Evolutionary conservation across 2,888 invertebrate genomes (phyloP).

Genomic region (Xanthorhoe designata): DNA sequence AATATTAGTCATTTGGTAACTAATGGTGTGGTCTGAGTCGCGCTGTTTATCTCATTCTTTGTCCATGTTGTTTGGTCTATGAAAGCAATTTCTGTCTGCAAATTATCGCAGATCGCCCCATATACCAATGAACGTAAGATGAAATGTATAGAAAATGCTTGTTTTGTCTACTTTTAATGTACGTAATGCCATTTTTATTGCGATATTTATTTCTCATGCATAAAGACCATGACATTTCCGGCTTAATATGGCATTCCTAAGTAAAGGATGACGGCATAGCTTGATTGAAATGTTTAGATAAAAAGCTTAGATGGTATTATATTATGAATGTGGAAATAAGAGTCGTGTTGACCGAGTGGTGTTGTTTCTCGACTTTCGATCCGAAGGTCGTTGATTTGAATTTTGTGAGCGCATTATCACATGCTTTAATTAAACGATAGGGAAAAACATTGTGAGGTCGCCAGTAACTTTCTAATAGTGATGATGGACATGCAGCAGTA

Average conservation of each 20-base stretch:
- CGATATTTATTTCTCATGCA: conserved; percentile 5
- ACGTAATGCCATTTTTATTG: conserved; percentile 14
- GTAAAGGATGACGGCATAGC: conserved; percentile 10
- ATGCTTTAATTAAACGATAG: too few species aligned
- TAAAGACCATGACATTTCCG: neutral
- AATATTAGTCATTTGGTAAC: too few species aligned
- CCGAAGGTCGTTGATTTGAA: too few species aligned
- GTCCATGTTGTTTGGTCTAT: too few species aligned
- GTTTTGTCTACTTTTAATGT: neutral
- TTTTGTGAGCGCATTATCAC: too few species aligned
- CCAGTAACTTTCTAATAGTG: too few species aligned
- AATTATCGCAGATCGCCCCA: neutral
- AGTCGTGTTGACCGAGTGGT: too few species aligned
- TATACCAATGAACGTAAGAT: neutral
- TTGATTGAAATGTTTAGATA: conserved; percentile 6
- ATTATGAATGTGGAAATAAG: neutral
- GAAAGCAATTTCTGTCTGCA: neutral
- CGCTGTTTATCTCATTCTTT: too few species aligned
- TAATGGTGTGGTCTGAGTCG: too few species aligned
- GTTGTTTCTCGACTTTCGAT: too few species aligned
- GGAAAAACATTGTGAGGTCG: too few species aligned
- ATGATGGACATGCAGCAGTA: too few species aligned
- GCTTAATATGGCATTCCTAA: conserved; percentile 11
- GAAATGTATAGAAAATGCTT: neutral
- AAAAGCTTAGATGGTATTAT: neutral